Evolutionary conservation across 1,140 invertebrate species (phyloP), one percentile per base, ranked within the genome.

Genomic region (Eubasilissa regina): DNA sequence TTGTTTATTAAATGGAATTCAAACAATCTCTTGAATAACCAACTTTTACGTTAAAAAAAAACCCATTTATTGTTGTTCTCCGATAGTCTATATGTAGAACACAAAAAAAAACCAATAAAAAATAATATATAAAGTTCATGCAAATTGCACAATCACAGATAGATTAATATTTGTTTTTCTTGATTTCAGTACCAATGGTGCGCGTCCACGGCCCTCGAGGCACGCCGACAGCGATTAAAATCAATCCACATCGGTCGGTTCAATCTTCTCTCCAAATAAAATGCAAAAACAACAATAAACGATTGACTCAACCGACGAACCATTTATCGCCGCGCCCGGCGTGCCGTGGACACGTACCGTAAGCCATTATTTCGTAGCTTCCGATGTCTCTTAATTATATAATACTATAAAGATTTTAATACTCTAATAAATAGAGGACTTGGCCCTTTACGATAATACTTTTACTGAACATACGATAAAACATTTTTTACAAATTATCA

Each of bases 71-170:
- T 58, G 17, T n/a, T 17, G n/a, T 15, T 19, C 53, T 15, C 53
- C 55, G 3, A 58, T 15, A 58, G 17, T 21, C n/a, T 3, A 35
- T 35, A 35, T 35, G 25, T 60, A 60, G 17, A 60, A 60, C 17
- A 66, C 25, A n/a, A 62, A 17, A 66, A 66, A n/a, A 62, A 17
- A 66, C 8, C 62, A 43, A 35, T 66, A 66, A 25, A 15, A 66
- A 66, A 25, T 66, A 9, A 56, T 47, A 45, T 51, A 47, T 72
- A 72, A 17, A 74, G 51, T 53, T 74, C 70, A 55, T 74, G 70
- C 70, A 15, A 21, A 55, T 48, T 74, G 70, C 70, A 74, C 70
- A 74, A 74, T 74, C 70, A 74, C 70, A 74, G 70, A 74, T 70
- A 15, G 66, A 70, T 45, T 15, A 66, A 66, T n/a, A 25, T 45